Evolutionary conservation across 2,797 vertebrate genomes (phyloP).

Genomic region (Cryptoblepharus egeriae): DNA sequence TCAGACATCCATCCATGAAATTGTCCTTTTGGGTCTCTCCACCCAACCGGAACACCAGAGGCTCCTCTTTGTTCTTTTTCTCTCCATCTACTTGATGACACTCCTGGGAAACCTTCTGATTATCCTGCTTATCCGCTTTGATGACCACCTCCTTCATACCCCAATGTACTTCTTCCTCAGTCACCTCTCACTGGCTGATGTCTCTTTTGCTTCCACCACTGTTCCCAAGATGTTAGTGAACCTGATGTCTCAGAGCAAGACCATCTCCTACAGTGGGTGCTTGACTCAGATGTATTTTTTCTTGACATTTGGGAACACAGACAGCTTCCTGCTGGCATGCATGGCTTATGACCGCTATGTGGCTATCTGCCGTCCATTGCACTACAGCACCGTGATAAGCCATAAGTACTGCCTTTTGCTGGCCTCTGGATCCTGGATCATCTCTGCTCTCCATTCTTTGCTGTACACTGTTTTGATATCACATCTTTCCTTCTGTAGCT

Average conservation of each 20-base stretch:
- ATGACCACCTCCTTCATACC: slow-evolving; percentile 39
- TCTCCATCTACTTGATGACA: slow-evolving; percentile 55
- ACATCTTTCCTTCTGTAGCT: slow-evolving; percentile 62
- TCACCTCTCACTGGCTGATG: slow-evolving; percentile 64
- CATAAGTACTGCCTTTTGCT: slow-evolving; percentile 41
- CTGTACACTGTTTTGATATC: slow-evolving; percentile 68
- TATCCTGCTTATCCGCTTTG: slow-evolving; percentile 44
- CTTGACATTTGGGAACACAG: slow-evolving; percentile 45
- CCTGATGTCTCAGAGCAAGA: slow-evolving; percentile 35
- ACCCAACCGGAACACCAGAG: slow-evolving; percentile 8
- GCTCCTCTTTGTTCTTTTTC: slow-evolving; percentile 51
- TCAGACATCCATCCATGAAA: slow-evolving; percentile 22
- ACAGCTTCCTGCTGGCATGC: slow-evolving; percentile 67
- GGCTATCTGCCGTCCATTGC: slow-evolving; percentile 66
- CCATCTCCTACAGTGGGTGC: slow-evolving; percentile 56
- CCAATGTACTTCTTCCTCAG: slow-evolving; percentile 66
- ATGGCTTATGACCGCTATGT: slow-evolving; percentile 74
- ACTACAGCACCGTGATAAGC: slow-evolving; percentile 58
- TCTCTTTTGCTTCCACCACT: slow-evolving; percentile 59
- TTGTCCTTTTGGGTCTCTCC: slow-evolving; percentile 60
- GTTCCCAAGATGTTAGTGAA: slow-evolving; percentile 59
- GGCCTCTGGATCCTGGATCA: slow-evolving; percentile 57
- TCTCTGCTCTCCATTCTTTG: slow-evolving; percentile 58
- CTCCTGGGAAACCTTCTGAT: slow-evolving; percentile 60
- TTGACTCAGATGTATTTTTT: slow-evolving; percentile 66